Base-by-base conservation (phyloP, 92 coral and sea anemone genomes). In the Phymanthus crucifer region DNA sequence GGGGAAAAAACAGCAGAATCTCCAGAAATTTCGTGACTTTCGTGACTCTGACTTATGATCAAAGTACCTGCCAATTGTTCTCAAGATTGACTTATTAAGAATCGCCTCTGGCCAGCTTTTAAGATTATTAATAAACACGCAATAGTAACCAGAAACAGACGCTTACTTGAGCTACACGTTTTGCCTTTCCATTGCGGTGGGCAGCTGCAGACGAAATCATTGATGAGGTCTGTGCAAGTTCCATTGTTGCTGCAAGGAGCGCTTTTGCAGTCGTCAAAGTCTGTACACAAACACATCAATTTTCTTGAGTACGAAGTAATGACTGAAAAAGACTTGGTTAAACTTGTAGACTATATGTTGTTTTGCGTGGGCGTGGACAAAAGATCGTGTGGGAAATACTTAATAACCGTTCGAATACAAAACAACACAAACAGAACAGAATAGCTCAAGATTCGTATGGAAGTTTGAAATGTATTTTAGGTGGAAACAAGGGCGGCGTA, bases 111-210 rank as follows among this genome's bases (percentile, higher is more conserved):
- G 68, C 68, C 12, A 10, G 33, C 18, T 43, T 43, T 43, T 11
- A n/a, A n/a, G n/a, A 43, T 43, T 43, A 61, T 61, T 61, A 27
- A 61, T 27, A 61, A 61, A 18, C 34, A 61, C 1, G 26, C 32
- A 27, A 27, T n/a, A 61, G 26, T 24, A 61, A 29, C 68, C 26
- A 26, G 0, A 54, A 54, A n/a, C 18, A 21, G 23, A 81, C 69
- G 48, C 89, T 74, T 80, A 91, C 95, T 84, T 40, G 92, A 91
- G 33, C 86, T 81, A 76, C 95, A 91, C 24, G 92, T 81, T 76
- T 91, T 87, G 34, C 95, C 92, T 73, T 88, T 91, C 88, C 89
- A 91, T 18, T 75, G 82, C 14, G 56, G 52, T 24, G 82, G 86
- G 56, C 95, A 91, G 43, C 37, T 34, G 32, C 95, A 91, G 8